phyloP scores from a whole-genome alignment of 2,113 vertebrate species.

The Arothron firmamentum region DNA sequence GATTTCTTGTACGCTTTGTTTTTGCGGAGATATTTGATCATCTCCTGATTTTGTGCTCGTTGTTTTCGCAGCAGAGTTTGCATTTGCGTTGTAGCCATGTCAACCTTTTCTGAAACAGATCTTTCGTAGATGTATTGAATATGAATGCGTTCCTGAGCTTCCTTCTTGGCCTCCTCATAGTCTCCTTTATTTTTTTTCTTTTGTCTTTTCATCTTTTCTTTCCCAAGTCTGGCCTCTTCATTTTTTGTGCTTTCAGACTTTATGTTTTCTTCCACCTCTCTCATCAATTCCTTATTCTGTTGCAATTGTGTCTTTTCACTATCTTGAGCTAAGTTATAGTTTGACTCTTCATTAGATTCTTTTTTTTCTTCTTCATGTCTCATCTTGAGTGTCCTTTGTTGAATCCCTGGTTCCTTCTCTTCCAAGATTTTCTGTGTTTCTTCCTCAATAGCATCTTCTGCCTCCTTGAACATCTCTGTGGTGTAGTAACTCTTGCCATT shows the following conservation, averaged over 20 bases:
- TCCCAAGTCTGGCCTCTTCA: neutral
- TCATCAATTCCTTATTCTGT: neutral
- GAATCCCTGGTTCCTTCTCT: slow-evolving; percentile 37
- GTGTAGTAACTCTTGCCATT: slow-evolving; percentile 36
- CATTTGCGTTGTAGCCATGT: neutral
- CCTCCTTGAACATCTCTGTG: slow-evolving; percentile 26
- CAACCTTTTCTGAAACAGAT: accelerated
- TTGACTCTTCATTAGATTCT: neutral
- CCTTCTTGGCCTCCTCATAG: slow-evolving; percentile 20
- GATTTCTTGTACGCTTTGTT: neutral
- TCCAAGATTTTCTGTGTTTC: slow-evolving; percentile 32
- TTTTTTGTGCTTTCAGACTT: neutral
- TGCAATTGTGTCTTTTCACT: too few species aligned
- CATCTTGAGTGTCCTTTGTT: slow-evolving; percentile 7
- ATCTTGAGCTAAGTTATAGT: neutral
- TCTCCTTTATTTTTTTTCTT: neutral
- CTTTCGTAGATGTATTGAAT: neutral
- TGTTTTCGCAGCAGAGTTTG: neutral
- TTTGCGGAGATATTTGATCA: neutral
- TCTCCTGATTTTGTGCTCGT: neutral
- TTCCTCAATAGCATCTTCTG: slow-evolving; percentile 30
- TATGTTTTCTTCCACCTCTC: neutral
- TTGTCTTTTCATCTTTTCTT: neutral
- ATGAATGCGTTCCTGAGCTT: slow-evolving; percentile 18
- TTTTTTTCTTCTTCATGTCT: slow-evolving; percentile 7